Evolutionary conservation across 2,888 invertebrate genomes (phyloP).

Genomic region (Notodonta dromedarius): DNA sequence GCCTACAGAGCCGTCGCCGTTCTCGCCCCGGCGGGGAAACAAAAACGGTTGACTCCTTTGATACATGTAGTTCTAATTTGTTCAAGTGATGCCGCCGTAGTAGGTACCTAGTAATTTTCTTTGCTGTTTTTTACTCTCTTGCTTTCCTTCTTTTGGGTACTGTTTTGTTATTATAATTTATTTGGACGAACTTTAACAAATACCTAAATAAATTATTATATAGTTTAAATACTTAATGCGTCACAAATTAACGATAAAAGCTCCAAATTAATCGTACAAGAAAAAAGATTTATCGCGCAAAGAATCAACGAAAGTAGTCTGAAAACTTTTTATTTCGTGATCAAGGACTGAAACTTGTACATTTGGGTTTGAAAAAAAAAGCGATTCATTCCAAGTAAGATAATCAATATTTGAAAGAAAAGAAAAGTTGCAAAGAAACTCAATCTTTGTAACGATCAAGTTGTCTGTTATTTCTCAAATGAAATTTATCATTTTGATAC

Average conservation of each 20-base stretch:
- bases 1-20: constrained; percentile 57
- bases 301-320: constrained; percentile 69
- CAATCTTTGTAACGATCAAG: constrained; percentile 55
- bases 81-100: constrained; percentile 18
- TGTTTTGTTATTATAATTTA: background rate
- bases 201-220: no score
- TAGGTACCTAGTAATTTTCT: background rate
- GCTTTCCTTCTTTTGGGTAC: background rate
- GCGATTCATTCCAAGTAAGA: constrained; percentile 71
- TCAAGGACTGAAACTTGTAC: constrained; percentile 75
- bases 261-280: constrained; percentile 53
- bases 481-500: constrained; percentile 27
- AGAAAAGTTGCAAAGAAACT: constrained; percentile 65
- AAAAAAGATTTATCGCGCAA: constrained; percentile 68
- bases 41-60: constrained; percentile 48
- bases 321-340: constrained; percentile 75
- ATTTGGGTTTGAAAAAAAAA: constrained; percentile 77
- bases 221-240: no score
- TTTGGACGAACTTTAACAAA: no score
- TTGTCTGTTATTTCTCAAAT: constrained; percentile 52
- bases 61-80: constrained; percentile 34
- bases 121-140: background rate
- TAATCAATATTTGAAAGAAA: constrained; percentile 76
- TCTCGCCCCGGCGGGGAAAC: constrained; percentile 42
- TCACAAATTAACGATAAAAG: constrained; percentile 35